These are phyloP conservation scores for Limonius californicus DNA, from an alignment of 1,140 invertebrate species.

Conservation along the genomic window DNA sequence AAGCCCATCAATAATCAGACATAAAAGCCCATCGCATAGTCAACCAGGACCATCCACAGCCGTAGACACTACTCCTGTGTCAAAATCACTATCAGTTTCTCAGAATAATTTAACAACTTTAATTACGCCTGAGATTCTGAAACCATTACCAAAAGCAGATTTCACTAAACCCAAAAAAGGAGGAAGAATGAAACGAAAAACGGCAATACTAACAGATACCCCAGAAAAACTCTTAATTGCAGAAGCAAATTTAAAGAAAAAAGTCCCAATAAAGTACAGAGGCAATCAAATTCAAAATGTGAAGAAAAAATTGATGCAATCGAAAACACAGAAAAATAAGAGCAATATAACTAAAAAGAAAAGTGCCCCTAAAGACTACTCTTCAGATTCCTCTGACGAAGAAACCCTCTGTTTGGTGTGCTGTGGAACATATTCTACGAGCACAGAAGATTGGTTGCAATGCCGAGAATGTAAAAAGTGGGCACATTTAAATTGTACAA, in stretches of 20 bases:
- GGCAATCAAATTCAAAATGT: too few species aligned
- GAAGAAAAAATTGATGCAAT: too few species aligned
- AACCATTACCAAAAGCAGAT: too few species aligned
- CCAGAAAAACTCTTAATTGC: not conserved
- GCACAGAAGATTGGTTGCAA: not conserved
- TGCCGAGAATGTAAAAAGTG: too few species aligned
- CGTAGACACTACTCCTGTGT: conserved; percentile 2
- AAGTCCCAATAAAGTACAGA: too few species aligned
- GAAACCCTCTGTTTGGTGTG: not conserved
- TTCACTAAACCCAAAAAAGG: conserved; percentile 8
- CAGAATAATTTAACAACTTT: conserved; percentile 11
- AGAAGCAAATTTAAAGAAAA: not conserved
- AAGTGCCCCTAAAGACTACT: not conserved
- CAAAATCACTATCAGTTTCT: conserved; percentile 17
- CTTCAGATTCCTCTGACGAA: not conserved
- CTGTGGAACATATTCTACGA: not conserved
- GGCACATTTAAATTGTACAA: too few species aligned
- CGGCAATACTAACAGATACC: not conserved
- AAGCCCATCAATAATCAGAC: not conserved
- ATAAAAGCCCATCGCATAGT: too few species aligned
- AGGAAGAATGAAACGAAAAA: not conserved
- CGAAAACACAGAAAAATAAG: too few species aligned
- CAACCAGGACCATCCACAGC: conserved; percentile 17
- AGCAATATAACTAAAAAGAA: not conserved
- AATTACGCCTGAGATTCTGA: too few species aligned